Percentiles rank a stretch among this genome's conserved stretches.
Conservation (phyloP, 1,140 invertebrate species). For the Cotesia chilonis region DNA sequence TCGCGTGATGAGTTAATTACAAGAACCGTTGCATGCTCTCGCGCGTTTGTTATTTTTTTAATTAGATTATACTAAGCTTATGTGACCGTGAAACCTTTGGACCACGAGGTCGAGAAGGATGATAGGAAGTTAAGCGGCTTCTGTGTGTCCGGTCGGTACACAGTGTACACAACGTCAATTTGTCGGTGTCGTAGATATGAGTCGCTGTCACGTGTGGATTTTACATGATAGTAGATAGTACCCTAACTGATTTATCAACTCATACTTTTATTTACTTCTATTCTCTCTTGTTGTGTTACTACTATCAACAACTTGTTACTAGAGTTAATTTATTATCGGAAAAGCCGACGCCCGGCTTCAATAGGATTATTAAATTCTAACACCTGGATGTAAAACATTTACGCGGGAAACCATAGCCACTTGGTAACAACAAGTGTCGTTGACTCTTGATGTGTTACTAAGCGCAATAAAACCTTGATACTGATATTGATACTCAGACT, state of each 20-base stretch:
- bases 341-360: conserved; percentile 7
- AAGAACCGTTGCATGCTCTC: conserved; percentile 30
- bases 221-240: too few relatives aligned
- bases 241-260: too few relatives aligned
- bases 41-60: conserved; percentile 41
- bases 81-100: conserved; percentile 54
- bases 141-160: conserved; percentile 42
- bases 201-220: too few relatives aligned
- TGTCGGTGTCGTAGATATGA: not conserved
- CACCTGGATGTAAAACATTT: conserved; percentile 30
- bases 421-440: conserved; percentile 38
- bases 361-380: not conserved
- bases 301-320: too few relatives aligned
- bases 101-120: conserved; percentile 40
- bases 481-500: too few relatives aligned
- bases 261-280: too few relatives aligned
- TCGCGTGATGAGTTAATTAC: conserved; percentile 25
- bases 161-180: not conserved
- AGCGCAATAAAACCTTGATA: conserved; percentile 17
- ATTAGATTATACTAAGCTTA: conserved; percentile 47
- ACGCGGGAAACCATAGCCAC: conserved; percentile 29
- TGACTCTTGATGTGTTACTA: conserved; percentile 32
- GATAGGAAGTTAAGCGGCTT: conserved; percentile 50
- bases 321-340: not conserved
- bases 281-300: too few relatives aligned